These are phyloP conservation scores for Gymnocypris eckloni DNA, from an alignment of 2,797 vertebrate genomes.

Conservation along the genomic window DNA sequence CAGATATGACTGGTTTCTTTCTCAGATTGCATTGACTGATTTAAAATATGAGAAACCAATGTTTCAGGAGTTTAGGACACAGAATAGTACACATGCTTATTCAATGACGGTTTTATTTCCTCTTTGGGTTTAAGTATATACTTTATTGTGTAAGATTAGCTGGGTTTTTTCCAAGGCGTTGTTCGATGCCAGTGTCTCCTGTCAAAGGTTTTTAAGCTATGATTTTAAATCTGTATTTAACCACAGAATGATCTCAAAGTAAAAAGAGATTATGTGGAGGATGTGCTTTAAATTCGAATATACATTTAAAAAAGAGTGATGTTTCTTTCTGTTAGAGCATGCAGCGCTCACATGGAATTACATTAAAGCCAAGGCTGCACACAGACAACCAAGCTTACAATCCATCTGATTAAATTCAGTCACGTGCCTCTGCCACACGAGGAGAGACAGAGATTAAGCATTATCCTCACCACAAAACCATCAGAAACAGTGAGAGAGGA, in stretches of 20 bases:
- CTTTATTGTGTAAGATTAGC: neutral
- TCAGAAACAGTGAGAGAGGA: constrained; percentile 21
- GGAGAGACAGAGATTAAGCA: constrained; percentile 11
- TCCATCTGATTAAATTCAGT: constrained; percentile 28
- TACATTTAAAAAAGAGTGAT: too few relatives aligned
- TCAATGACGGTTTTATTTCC: neutral
- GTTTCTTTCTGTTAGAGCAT: neutral
- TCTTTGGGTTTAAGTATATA: neutral
- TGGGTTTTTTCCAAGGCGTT: too few relatives aligned
- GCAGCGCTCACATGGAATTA: neutral
- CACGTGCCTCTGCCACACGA: constrained; percentile 1
- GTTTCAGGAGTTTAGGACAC: neutral
- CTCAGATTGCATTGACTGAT: too few relatives aligned
- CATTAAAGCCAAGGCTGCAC: neutral
- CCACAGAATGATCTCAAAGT: too few relatives aligned
- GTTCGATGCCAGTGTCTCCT: neutral
- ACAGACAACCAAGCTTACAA: neutral
- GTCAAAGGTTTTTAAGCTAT: neutral
- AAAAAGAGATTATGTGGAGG: too few relatives aligned
- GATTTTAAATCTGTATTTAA: neutral
- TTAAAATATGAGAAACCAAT: too few relatives aligned
- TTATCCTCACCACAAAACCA: neutral
- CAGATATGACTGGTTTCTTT: too few relatives aligned
- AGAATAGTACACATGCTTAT: neutral
- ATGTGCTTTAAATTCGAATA: too few relatives aligned